A percentile compares a stretch with the other conserved stretches of the same genome.
phyloP scores from a whole-genome alignment of 2,888 invertebrate species.

The Clistopyga incitator region DNA sequence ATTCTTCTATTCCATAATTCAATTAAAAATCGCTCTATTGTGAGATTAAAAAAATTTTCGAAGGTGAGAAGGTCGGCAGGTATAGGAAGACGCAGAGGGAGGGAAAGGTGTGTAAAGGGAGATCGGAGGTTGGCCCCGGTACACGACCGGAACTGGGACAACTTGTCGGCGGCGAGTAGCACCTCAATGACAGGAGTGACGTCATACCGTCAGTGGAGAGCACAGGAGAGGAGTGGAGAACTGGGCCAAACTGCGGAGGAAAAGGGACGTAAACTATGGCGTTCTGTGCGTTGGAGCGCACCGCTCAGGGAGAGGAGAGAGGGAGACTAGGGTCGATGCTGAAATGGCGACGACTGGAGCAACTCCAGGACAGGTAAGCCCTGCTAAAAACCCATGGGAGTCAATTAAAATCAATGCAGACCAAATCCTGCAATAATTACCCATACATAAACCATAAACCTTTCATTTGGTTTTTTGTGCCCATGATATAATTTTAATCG shows the following conservation, averaged over 20 bases:
- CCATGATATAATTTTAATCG: too few species aligned
- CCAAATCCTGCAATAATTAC: too few species aligned
- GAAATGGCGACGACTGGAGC: slow-evolving; percentile 34
- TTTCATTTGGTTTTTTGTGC: too few species aligned
- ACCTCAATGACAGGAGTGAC: slow-evolving; percentile 83
- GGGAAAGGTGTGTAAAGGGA: not conserved
- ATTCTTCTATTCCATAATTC: not conserved
- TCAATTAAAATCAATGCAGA: too few species aligned
- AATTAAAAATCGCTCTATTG: not conserved
- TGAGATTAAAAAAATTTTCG: not conserved
- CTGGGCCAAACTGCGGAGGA: slow-evolving; percentile 77
- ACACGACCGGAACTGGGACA: slow-evolving; percentile 79
- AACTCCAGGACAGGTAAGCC: slow-evolving; percentile 29
- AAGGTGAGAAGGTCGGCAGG: not conserved
- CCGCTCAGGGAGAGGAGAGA: not conserved
- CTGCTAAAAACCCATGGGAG: too few species aligned
- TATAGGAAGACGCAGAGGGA: not conserved
- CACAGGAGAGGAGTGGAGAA: slow-evolving; percentile 68
- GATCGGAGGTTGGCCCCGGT: slow-evolving; percentile 58
- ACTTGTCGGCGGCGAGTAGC: slow-evolving; percentile 74
- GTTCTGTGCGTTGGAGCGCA: slow-evolving; percentile 32
- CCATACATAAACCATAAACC: too few species aligned
- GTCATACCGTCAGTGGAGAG: slow-evolving; percentile 75
- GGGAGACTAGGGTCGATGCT: slow-evolving; percentile 29
- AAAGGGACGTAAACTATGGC: slow-evolving; percentile 58